These are phyloP conservation scores for Cryptomyrus ogoouensis DNA, from an alignment of 2,113 vertebrate species.

Conservation along the genomic window DNA sequence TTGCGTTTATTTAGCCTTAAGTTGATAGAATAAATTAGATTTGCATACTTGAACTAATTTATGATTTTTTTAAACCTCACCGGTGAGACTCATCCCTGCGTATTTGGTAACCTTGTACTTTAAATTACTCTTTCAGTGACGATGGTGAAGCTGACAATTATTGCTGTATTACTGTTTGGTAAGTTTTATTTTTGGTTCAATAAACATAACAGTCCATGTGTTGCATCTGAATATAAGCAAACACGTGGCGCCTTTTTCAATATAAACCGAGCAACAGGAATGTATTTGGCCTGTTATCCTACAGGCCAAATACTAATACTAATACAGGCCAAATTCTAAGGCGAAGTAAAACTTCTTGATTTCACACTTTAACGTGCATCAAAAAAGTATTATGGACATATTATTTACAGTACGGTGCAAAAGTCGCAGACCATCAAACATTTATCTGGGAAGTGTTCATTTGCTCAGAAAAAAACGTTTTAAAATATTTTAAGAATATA, in stretches of 20 bases:
- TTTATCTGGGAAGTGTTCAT: neutral
- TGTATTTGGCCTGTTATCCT: neutral
- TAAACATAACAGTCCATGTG: neutral
- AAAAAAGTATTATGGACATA: neutral
- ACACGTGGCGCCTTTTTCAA: neutral
- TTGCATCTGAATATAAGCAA: neutral
- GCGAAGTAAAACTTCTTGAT: neutral
- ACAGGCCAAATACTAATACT: no score
- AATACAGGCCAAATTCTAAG: no score
- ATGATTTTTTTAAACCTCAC: neutral
- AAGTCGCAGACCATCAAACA: neutral
- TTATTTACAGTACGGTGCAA: neutral
- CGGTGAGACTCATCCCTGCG: neutral
- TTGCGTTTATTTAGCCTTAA: neutral
- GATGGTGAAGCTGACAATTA: neutral
- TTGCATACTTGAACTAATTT: neutral
- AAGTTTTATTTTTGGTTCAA: neutral
- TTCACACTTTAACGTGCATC: neutral
- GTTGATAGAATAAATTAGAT: neutral
- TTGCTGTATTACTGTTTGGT: neutral
- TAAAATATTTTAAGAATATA: neutral
- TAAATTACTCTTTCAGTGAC: conserved; percentile 1
- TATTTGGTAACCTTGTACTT: neutral
- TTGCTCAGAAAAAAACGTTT: neutral
- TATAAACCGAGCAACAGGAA: neutral